Conservation (phyloP, 2,888 invertebrate genomes). For the Sipha maydis region DNA sequence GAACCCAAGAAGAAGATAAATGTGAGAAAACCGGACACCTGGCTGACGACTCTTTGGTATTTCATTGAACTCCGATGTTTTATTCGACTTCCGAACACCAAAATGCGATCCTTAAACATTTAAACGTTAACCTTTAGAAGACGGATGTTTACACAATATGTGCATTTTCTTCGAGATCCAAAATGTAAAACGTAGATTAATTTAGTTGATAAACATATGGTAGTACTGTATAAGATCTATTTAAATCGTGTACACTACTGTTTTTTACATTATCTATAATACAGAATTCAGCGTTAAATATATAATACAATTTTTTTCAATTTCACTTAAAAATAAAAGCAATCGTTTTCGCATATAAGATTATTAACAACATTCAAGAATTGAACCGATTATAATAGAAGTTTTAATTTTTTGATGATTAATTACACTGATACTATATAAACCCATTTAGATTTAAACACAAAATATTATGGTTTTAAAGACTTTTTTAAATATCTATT, state of each 20-base stretch:
- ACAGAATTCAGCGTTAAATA: no score
- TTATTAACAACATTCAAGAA: no score
- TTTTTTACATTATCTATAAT: background rate
- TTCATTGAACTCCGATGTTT: conserved; percentile 45
- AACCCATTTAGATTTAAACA: no score
- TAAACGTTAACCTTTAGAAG: conserved; percentile 52
- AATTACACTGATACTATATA: no score
- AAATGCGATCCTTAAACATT: conserved; percentile 31
- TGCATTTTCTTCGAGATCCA: background rate
- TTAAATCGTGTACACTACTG: background rate
- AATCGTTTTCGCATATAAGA: no score
- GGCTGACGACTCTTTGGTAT: conserved; percentile 42
- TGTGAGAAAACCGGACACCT: conserved; percentile 61
- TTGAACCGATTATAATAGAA: no score
- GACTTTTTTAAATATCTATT: no score
- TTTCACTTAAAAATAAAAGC: no score
- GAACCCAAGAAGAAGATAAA: conserved; percentile 46
- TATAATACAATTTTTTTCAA: no score
- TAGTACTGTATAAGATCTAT: background rate
- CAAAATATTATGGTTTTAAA: no score
- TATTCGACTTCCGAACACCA: conserved; percentile 58
- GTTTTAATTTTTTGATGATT: no score
- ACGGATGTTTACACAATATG: conserved; percentile 4
- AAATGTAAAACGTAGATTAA: background rate
- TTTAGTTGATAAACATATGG: background rate